phyloP scores from a whole-genome alignment of 2,797 vertebrate species.

The Apogon talboti region DNA sequence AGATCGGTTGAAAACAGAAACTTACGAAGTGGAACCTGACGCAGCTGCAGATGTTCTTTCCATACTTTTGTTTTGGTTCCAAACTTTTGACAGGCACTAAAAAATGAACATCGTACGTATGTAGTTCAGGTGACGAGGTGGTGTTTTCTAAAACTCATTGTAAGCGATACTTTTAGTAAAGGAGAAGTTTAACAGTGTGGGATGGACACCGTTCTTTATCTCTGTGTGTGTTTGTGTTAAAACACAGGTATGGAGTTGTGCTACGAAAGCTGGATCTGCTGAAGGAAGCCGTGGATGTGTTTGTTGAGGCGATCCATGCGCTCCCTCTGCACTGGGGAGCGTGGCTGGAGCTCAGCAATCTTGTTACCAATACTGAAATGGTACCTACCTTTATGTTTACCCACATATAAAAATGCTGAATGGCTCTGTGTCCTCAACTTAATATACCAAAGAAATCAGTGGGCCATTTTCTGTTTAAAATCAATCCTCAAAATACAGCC shows the following conservation, averaged over 20 bases:
- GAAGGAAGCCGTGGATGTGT: constrained; percentile 96
- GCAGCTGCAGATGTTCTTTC: too few relatives aligned
- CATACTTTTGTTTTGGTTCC: too few relatives aligned
- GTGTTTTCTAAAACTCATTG: too few relatives aligned
- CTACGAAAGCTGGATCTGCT: constrained; percentile 95
- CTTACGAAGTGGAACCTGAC: too few relatives aligned
- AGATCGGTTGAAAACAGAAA: too few relatives aligned
- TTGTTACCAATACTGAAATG: constrained; percentile 97
- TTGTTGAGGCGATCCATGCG: constrained; percentile 93
- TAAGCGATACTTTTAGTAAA: too few relatives aligned
- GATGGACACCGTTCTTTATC: too few relatives aligned
- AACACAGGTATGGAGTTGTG: constrained; percentile 93
- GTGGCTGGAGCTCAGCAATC: constrained; percentile 98
- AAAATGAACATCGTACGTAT: too few relatives aligned
- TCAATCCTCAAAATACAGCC: background rate
- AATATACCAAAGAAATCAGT: background rate
- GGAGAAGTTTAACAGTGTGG: too few relatives aligned
- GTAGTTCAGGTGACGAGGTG: too few relatives aligned
- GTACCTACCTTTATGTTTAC: constrained; percentile 41
- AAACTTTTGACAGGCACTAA: too few relatives aligned
- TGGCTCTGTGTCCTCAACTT: background rate
- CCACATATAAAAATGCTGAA: background rate
- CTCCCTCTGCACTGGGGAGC: constrained; percentile 98
- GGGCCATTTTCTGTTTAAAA: background rate
- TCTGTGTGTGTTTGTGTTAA: background rate